Evolutionary conservation across 2,888 invertebrate species (phyloP).

Genomic region (Stenodera caucasica): DNA sequence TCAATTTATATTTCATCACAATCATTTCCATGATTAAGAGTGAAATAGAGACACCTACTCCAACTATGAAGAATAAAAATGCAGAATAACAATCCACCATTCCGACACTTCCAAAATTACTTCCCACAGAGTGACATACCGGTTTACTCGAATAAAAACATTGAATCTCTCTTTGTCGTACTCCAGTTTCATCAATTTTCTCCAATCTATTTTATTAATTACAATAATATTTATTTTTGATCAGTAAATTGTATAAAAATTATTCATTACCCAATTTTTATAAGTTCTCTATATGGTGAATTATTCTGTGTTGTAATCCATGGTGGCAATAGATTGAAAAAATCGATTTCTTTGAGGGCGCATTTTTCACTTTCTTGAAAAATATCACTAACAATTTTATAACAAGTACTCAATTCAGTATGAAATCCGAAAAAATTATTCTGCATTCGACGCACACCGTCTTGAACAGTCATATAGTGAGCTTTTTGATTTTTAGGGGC

Average conservation of each 20-base stretch:
- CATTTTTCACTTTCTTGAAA: constrained; percentile 73
- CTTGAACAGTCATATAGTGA: constrained; percentile 62
- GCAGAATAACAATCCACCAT: constrained; percentile 36
- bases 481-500: constrained; percentile 62
- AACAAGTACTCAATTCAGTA: constrained; percentile 67
- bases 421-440: constrained; percentile 70
- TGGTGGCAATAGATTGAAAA: constrained; percentile 60
- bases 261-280: constrained; percentile 59
- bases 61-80: constrained; percentile 31
- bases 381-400: constrained; percentile 67
- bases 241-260: not conserved
- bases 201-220: constrained; percentile 14
- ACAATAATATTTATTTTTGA: not conserved
- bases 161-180: constrained; percentile 27
- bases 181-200: constrained; percentile 30
- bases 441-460: constrained; percentile 63
- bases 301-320: constrained; percentile 61
- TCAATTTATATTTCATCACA: not conserved
- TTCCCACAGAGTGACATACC: constrained; percentile 25
- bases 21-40: constrained; percentile 27
- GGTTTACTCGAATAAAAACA: constrained; percentile 35
- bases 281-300: constrained; percentile 59
- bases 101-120: constrained; percentile 34
- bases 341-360: constrained; percentile 65
- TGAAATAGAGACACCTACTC: constrained; percentile 20